phyloP scores from a whole-genome alignment of 1,140 invertebrate genomes.

The Dysdera silvatica region DNA sequence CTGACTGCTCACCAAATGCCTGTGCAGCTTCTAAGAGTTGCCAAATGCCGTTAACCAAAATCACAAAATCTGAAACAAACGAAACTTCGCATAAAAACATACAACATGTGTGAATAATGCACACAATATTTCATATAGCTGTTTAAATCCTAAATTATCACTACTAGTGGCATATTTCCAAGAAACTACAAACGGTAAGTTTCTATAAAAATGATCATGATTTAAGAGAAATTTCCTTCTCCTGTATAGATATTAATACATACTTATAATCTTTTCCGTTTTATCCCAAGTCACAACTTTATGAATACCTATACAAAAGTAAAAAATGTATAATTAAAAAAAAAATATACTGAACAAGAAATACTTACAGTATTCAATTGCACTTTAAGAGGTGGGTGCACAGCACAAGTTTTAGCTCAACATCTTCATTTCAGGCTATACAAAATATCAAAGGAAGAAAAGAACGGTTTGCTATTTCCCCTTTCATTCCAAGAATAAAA shows the following conservation, averaged over 20 bases:
- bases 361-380: not conserved
- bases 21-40: slow-evolving; percentile 42
- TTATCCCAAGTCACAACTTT: slow-evolving; percentile 10
- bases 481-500: too few relatives aligned
- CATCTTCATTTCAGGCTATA: not conserved
- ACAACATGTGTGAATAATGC: too few relatives aligned
- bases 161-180: too few relatives aligned
- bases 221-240: too few relatives aligned
- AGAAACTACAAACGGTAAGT: not conserved
- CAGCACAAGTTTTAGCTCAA: not conserved
- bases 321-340: not conserved
- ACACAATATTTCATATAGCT: too few relatives aligned
- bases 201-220: not conserved
- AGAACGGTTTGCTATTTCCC: too few relatives aligned
- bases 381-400: too few relatives aligned
- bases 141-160: too few relatives aligned
- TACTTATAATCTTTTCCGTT: slow-evolving; percentile 39
- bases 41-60: slow-evolving; percentile 42
- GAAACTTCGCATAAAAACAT: too few relatives aligned
- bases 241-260: slow-evolving; percentile 35
- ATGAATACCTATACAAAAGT: slow-evolving; percentile 11
- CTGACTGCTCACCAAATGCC: slow-evolving; percentile 37
- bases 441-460: not conserved
- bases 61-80: slow-evolving; percentile 41
- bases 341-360: not conserved